These are phyloP conservation scores for Stratiolaelaps scimitus DNA, from an alignment of 1,140 invertebrate genomes.

Conservation along the genomic window DNA sequence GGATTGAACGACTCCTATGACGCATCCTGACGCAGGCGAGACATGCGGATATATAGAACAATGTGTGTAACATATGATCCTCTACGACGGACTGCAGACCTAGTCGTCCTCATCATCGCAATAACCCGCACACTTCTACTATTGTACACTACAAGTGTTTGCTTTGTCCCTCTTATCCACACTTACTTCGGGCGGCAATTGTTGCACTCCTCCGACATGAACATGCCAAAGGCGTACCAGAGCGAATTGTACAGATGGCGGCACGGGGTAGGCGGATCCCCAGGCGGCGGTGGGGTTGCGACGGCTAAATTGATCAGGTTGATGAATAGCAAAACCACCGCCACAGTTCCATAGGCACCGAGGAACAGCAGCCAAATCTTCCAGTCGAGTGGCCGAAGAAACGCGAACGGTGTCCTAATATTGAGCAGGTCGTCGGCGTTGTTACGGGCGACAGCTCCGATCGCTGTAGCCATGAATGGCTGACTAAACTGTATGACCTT, in stretches of 20 bases:
- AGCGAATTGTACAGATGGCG: conserved; percentile 22
- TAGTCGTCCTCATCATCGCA: too few relatives aligned
- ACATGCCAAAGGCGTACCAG: conserved; percentile 26
- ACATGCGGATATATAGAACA: too few relatives aligned
- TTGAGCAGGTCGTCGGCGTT: conserved; percentile 15
- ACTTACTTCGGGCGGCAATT: conserved; percentile 27
- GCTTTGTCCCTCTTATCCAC: too few relatives aligned
- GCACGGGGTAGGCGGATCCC: conserved; percentile 15
- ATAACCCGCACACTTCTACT: too few relatives aligned
- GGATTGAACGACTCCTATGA: too few relatives aligned
- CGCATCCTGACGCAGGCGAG: too few relatives aligned
- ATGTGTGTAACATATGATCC: too few relatives aligned
- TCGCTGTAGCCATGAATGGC: conserved; percentile 82
- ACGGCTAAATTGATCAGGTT: conserved; percentile 24
- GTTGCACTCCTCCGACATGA: conserved; percentile 28
- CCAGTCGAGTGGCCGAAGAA: conserved; percentile 18
- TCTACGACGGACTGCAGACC: too few relatives aligned
- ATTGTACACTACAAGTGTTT: too few relatives aligned
- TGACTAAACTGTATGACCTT: conserved; percentile 86
- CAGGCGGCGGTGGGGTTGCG: conserved; percentile 21
- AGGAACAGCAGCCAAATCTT: conserved; percentile 24
- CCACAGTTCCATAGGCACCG: conserved; percentile 1
- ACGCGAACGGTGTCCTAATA: conserved; percentile 19
- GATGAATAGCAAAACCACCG: not conserved
- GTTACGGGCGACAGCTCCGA: conserved; percentile 11